Conservation (phyloP, 2,888 invertebrate species). For the Drosophila neutralis region DNA sequence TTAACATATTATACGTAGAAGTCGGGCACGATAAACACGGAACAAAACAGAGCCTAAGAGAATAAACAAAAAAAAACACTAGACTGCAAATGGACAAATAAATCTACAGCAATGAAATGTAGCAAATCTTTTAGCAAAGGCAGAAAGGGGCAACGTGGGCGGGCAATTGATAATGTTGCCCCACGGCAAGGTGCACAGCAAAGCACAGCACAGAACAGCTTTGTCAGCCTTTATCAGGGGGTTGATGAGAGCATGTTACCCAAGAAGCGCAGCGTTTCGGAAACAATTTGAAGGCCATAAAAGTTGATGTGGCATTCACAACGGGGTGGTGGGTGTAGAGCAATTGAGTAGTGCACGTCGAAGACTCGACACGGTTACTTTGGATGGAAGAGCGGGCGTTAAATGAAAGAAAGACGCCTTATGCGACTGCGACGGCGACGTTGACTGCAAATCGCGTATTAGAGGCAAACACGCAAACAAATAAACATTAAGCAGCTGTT, state of each 20-base stretch:
- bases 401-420: conserved; percentile 27
- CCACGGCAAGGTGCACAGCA: conserved; percentile 41
- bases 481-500: conserved; percentile 80
- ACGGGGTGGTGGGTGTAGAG: conserved; percentile 14
- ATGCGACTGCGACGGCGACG: conserved; percentile 20
- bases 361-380: conserved; percentile 33
- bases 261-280: conserved; percentile 68
- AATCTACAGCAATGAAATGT: conserved; percentile 63
- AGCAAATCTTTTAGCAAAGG: conserved; percentile 63
- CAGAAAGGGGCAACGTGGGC: conserved; percentile 31
- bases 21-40: conserved; percentile 40
- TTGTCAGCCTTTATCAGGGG: conserved; percentile 4
- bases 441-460: conserved; percentile 20
- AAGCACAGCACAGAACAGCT: conserved; percentile 15
- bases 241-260: conserved; percentile 12
- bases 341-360: conserved; percentile 57
- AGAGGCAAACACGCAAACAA: conserved; percentile 70
- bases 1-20: conserved; percentile 21
- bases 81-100: conserved; percentile 54
- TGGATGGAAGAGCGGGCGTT: conserved; percentile 11
- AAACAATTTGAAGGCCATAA: conserved; percentile 80
- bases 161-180: conserved; percentile 71
- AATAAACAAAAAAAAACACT: neutral
- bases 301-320: conserved; percentile 72
- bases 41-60: conserved; percentile 5